phyloP scores from a whole-genome alignment of 2,113 vertebrate genomes.

The Gallinago media region DNA sequence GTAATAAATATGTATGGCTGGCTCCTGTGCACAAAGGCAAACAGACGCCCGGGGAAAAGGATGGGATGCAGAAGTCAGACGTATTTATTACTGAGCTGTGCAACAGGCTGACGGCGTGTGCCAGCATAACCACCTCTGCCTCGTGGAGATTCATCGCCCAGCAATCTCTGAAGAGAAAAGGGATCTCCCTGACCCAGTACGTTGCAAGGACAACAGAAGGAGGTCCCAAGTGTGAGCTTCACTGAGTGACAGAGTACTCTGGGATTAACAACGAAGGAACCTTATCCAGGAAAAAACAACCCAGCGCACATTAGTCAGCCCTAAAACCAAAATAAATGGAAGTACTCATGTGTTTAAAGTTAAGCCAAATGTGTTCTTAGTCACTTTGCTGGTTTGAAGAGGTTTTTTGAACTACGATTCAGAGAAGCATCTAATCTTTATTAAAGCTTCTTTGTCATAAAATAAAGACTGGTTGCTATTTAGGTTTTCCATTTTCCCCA shows the following conservation, averaged over 20 bases:
- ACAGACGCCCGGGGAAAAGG: background rate
- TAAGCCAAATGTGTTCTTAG: background rate
- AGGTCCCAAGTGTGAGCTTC: background rate
- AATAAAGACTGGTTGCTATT: background rate
- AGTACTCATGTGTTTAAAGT: background rate
- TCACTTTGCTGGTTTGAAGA: background rate
- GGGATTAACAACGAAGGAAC: background rate
- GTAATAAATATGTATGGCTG: constrained; percentile 28
- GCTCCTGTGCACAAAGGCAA: background rate
- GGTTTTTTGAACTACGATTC: background rate
- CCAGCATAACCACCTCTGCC: background rate
- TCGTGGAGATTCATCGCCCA: background rate
- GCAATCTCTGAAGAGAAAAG: background rate
- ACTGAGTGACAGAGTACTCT: background rate
- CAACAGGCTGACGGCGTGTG: accelerated
- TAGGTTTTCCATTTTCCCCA: background rate
- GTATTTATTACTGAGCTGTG: background rate
- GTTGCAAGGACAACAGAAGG: background rate
- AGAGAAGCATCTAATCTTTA: background rate
- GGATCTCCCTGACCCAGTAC: background rate
- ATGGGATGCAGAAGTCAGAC: background rate
- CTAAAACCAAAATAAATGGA: background rate
- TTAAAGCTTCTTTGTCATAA: background rate
- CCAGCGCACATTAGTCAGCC: background rate
- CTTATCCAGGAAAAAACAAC: background rate